Conservation (phyloP, 2,113 vertebrate genomes). For the Butorides virescens region DNA sequence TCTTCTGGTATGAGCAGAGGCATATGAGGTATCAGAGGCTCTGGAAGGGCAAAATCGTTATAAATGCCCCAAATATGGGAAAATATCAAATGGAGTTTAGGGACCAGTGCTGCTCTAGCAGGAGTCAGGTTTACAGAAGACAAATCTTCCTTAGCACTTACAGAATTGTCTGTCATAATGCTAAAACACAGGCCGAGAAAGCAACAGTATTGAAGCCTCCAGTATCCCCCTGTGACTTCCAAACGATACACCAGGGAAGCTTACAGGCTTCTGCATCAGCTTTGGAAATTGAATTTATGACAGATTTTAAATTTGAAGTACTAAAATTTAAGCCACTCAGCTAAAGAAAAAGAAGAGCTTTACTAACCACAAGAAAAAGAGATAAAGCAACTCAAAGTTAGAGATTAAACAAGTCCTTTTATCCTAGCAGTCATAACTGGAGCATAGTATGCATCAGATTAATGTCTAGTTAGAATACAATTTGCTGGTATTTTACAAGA, state of each 20-base stretch:
- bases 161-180: background rate
- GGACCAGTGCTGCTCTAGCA: background rate
- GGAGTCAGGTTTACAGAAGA: background rate
- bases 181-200: background rate
- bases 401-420: background rate
- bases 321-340: background rate
- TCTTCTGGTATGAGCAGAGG: background rate
- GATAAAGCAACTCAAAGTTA: background rate
- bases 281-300: background rate
- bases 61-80: background rate
- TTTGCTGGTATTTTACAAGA: background rate
- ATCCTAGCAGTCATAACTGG: background rate
- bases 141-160: background rate
- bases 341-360: background rate
- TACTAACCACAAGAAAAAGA: background rate
- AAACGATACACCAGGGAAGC: accelerated
- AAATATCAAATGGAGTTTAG: background rate
- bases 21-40: background rate
- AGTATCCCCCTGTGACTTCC: accelerated
- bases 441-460: background rate
- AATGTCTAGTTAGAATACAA: background rate
- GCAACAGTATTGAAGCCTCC: background rate
- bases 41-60: background rate
- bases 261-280: background rate
- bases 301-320: background rate